Evolutionary conservation across 1,140 invertebrate genomes (phyloP), one percentile per base, ranked within the genome.

Genomic region (Pachyrhynchus sulphureomaculatus): DNA sequence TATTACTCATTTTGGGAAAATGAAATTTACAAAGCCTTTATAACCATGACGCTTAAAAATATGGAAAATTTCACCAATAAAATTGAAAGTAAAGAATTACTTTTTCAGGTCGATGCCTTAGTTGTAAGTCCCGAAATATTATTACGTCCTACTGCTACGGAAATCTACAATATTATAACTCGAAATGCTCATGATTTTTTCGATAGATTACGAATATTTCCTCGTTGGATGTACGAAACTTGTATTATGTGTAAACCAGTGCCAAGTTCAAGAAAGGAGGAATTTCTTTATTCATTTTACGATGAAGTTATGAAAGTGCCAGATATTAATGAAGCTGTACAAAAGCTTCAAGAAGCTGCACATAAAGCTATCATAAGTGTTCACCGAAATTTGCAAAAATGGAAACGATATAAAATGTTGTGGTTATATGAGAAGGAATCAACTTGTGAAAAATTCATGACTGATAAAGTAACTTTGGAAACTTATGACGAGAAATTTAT

Each of bases 141-240:
- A 1, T 74, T 93, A 21, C 80, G 86, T 39, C 92, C 92, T 0
- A 84, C 86, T 0, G 79, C 86, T 0, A 78, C 82, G 34, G 91
- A 93, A 72, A 83, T 93, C 18, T 87, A 88, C 66, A 90, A 88
- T 62, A 86, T 88, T 2, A 84, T 91, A 10, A 72, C 86, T 13
- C 80, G 82, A 17, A 81, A 84, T 57, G 76, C 86, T 1, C 85
- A 84, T 65, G 83, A 89, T 75, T 83, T 88, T 54, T 64, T 90
- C 0, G 82, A 83, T 23, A 82, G 83, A 79, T 73, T 91, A 2
- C 90, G 88, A 70, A 66, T 78, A 4, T 92, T 95, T 74, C 81
- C 87, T 0, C 84, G 92, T 6, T 95, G 92, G 92, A 89, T 91
- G 86, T 79, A 86, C 60, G 85, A 86, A n/a, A 90, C 87, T 9